A percentile compares a stretch with the other conserved stretches of the same genome.
These are phyloP conservation scores for Romanogobio albipinnatus DNA, from an alignment of 2,113 vertebrate genomes.

Conservation along the genomic window DNA sequence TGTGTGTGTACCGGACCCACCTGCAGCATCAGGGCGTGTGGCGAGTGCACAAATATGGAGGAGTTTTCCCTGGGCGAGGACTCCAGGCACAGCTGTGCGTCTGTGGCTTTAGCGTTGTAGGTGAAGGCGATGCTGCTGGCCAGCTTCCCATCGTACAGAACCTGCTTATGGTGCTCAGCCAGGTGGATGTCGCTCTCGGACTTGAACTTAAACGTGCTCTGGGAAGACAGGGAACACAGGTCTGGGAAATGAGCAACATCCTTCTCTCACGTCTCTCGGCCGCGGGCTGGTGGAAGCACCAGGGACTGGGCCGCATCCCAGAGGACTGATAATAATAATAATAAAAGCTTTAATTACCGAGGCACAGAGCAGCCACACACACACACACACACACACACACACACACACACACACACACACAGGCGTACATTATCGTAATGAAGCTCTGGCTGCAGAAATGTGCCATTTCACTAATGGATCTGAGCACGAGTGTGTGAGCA, in stretches of 20 bases:
- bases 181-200: constrained; percentile 98
- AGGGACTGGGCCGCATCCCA: not conserved
- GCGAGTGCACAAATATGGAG: constrained; percentile 98
- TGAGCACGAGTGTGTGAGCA: not conserved
- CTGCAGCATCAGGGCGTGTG: constrained; percentile 98
- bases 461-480: constrained; percentile 44
- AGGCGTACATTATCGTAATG: constrained; percentile 50
- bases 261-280: not conserved
- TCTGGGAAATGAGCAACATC: not conserved
- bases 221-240: constrained; percentile 54
- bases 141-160: constrained; percentile 95
- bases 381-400: not conserved
- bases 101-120: constrained; percentile 97
- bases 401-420: too few relatives aligned
- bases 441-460: constrained; percentile 35
- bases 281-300: not conserved
- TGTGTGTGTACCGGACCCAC: constrained; percentile 69
- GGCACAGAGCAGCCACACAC: constrained; percentile 9
- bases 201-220: constrained; percentile 99
- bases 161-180: constrained; percentile 98
- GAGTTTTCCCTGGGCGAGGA: constrained; percentile 97
- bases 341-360: constrained; percentile 35
- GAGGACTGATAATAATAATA: constrained; percentile 20
- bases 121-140: constrained; percentile 97
- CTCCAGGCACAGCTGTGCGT: constrained; percentile 96